Base-by-base conservation (phyloP, 2,113 vertebrate genomes). In the Neopipo cinnamomea region DNA sequence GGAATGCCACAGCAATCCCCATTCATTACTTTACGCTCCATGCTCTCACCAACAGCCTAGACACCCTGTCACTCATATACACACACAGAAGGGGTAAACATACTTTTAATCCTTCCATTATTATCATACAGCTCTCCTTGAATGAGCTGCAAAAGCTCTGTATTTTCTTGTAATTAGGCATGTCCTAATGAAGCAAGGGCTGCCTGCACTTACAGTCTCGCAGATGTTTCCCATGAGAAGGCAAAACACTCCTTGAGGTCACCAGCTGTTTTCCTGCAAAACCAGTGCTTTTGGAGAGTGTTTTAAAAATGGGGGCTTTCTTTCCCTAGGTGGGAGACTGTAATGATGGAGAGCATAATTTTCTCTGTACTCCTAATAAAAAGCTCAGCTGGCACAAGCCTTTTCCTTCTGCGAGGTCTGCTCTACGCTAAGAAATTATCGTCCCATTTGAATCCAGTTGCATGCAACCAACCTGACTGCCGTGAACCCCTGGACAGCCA, bases 331-430 rank as follows among this genome's bases (percentile, higher is more conserved):
- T 85, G 41, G 83, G 78, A 82, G 74, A 19, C 47, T 65, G 74
- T n/a, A 92, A 77, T 68, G 88, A 94, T 84, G 66, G 71, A 75
- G 20, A 78, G 58, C 70, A 44, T 53, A 31, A 87, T 95, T 95
- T 94, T 84, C 87, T 53, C 74, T 85, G 67, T 52, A 75, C 39
- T 89, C 66, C 81, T 88, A 91, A 94, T 95, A 79, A 93, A 89
- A 95, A 95, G 70, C 94, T 90, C 89, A 85, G 78, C 78, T 93
- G 70, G 73, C 89, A 87, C 65, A 84, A 95, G 77, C 7, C 12
- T 61, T 91, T 85, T 70, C 89, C 81, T 96, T 94, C 91, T 23
- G 0, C 21, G 30, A 82, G 62, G 76, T 47, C 77, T 81, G 76
- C 44, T 85, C 71, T 35, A 18, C 1, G 0, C 42, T 14, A 33